A percentile compares a stretch with the other conserved stretches of the same genome.
These are phyloP conservation scores for Seladonia tumulorum DNA, from an alignment of 2,888 invertebrate genomes.

Conservation along the genomic window DNA sequence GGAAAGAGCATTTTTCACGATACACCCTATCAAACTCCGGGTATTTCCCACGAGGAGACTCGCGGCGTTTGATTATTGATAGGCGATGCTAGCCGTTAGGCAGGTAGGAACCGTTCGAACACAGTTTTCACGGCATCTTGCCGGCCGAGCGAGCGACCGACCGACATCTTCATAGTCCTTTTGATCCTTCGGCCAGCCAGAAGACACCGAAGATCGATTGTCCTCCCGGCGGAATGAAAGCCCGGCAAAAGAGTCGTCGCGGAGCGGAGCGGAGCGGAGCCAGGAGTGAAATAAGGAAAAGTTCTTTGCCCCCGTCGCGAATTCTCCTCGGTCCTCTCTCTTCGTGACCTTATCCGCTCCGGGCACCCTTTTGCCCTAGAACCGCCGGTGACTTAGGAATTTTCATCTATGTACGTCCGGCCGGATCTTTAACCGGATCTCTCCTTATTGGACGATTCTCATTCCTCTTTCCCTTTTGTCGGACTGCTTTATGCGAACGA, in stretches of 20 bases:
- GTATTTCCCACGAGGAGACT: slow-evolving; percentile 54
- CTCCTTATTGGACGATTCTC: slow-evolving; percentile 47
- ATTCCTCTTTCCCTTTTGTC: neutral
- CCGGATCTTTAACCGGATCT: slow-evolving; percentile 49
- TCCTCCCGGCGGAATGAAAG: slow-evolving; percentile 35
- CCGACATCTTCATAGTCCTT: slow-evolving; percentile 32
- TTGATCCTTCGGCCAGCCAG: slow-evolving; percentile 41
- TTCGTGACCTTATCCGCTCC: neutral
- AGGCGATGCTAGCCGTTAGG: slow-evolving; percentile 21
- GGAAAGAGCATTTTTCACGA: slow-evolving; percentile 9
- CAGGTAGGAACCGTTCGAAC: neutral
- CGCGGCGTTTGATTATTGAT: slow-evolving; percentile 52
- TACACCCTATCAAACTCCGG: slow-evolving; percentile 34
- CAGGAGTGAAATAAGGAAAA: slow-evolving; percentile 18
- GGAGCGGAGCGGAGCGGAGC: too few species aligned
- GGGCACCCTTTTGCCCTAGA: slow-evolving; percentile 13
- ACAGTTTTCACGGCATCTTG: neutral
- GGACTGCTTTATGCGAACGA: neutral
- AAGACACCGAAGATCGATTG: slow-evolving; percentile 50
- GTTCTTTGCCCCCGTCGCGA: neutral
- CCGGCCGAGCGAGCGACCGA: neutral
- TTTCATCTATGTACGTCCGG: slow-evolving; percentile 50
- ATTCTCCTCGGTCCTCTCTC: slow-evolving; percentile 10
- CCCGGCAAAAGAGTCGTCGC: slow-evolving; percentile 16
- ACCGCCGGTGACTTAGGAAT: slow-evolving; percentile 42